These are phyloP conservation scores for Panzeria rudis DNA, from an alignment of 2,888 invertebrate genomes.

Conservation along the genomic window DNA sequence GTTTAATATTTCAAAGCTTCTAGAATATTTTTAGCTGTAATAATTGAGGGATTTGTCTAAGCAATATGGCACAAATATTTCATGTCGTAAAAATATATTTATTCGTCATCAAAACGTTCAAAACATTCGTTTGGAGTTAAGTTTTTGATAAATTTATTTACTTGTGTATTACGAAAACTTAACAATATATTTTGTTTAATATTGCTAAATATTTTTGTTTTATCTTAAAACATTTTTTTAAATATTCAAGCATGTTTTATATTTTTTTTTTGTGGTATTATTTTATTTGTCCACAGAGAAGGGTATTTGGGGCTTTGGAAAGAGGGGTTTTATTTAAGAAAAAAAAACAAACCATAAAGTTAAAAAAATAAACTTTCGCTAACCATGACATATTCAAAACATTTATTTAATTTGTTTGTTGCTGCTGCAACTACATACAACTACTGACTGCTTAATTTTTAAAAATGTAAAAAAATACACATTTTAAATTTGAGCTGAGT, in stretches of 20 bases:
- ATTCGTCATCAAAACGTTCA: background rate
- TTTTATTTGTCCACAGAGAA: background rate
- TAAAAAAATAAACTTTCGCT: constrained; percentile 60
- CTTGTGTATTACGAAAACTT: constrained; percentile 1
- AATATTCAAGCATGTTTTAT: constrained; percentile 18
- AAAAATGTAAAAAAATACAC: constrained; percentile 4
- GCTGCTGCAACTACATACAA: constrained; percentile 10
- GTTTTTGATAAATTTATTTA: constrained; percentile 15
- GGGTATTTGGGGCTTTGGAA: background rate
- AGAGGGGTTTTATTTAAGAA: constrained; percentile 26
- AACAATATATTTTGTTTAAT: constrained; percentile 2
- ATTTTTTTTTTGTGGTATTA: constrained; percentile 8
- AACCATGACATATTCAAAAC: constrained; percentile 65
- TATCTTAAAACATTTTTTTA: constrained; percentile 27
- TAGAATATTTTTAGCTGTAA: background rate
- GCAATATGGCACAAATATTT: background rate
- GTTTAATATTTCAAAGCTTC: background rate
- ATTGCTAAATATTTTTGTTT: constrained; percentile 26
- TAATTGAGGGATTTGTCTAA: background rate
- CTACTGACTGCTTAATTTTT: constrained; percentile 18
- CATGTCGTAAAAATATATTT: background rate
- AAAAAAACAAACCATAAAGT: constrained; percentile 6
- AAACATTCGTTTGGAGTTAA: background rate
- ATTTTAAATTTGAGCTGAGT: constrained; percentile 25
- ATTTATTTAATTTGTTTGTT: constrained; percentile 48